A percentile compares a stretch with the other conserved stretches of the same genome.
phyloP scores from a whole-genome alignment of 2,888 invertebrate species.

The Camptogramma bilineatum region DNA sequence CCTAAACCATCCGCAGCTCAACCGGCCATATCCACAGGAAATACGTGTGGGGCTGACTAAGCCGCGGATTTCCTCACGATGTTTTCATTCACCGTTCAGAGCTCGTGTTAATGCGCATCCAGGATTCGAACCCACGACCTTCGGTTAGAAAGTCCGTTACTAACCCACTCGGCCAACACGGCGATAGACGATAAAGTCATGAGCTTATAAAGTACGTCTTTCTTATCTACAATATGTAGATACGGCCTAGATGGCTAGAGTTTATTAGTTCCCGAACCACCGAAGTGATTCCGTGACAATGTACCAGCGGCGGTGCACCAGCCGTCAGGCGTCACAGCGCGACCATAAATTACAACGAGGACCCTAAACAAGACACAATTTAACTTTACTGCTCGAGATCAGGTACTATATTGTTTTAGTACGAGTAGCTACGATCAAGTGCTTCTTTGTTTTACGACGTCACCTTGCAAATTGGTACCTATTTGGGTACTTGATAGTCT shows the following conservation, averaged over 20 bases:
- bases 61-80: too few relatives aligned
- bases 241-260: not conserved
- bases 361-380: slow-evolving; percentile 21
- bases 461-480: slow-evolving; percentile 13
- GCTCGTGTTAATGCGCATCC: too few relatives aligned
- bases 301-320: slow-evolving; percentile 4
- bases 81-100: too few relatives aligned
- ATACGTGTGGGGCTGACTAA: too few relatives aligned
- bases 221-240: not conserved
- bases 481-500: not conserved
- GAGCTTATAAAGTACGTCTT: too few relatives aligned
- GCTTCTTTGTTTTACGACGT: slow-evolving; percentile 17
- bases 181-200: too few relatives aligned
- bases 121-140: too few relatives aligned
- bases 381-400: slow-evolving; percentile 20
- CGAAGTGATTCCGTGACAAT: slow-evolving; percentile 1
- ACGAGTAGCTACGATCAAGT: slow-evolving; percentile 13
- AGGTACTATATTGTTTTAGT: slow-evolving; percentile 8
- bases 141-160: too few relatives aligned
- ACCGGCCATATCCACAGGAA: too few relatives aligned
- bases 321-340: slow-evolving; percentile 5
- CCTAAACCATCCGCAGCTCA: too few relatives aligned
- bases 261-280: not conserved
- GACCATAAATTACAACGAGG: slow-evolving; percentile 16
- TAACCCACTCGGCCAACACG: too few relatives aligned